Evolutionary conservation across 2,113 vertebrate genomes (phyloP).

Genomic region (Hirundichthys speculiger): DNA sequence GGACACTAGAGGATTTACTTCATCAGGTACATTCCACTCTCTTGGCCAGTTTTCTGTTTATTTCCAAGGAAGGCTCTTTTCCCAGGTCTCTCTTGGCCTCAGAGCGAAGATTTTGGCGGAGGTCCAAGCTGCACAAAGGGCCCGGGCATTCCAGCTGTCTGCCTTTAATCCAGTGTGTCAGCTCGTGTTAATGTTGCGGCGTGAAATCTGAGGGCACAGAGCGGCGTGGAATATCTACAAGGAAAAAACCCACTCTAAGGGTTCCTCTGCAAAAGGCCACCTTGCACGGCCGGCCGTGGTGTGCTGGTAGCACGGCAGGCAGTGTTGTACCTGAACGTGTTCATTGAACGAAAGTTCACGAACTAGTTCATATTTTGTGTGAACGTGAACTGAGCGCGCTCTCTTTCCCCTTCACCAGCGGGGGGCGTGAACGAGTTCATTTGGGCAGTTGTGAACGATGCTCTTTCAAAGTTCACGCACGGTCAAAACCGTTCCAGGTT

Average conservation of each 20-base stretch:
- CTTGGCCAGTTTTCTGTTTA: constrained; percentile 74
- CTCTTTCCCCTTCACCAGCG: too few relatives aligned
- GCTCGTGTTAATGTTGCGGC: constrained; percentile 98
- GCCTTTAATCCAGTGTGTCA: constrained; percentile 99
- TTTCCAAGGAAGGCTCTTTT: constrained; percentile 89
- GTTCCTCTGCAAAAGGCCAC: constrained; percentile 89
- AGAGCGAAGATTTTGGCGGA: constrained; percentile 91
- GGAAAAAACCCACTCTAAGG: constrained; percentile 86
- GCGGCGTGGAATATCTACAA: constrained; percentile 92
- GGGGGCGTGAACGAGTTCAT: too few relatives aligned
- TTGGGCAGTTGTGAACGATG: too few relatives aligned
- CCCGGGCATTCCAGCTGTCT: constrained; percentile 98
- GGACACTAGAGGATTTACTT: constrained; percentile 49
- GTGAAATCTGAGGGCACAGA: constrained; percentile 97
- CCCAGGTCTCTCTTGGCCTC: constrained; percentile 97
- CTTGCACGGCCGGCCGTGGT: constrained; percentile 36
- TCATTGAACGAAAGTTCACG: too few relatives aligned
- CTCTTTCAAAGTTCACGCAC: too few relatives aligned
- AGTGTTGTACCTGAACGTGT: too few relatives aligned
- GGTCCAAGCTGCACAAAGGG: constrained; percentile 94
- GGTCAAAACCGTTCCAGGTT: too few relatives aligned
- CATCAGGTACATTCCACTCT: constrained; percentile 74
- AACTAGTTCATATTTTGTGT: too few relatives aligned
- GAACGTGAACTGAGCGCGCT: too few relatives aligned
- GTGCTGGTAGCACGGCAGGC: too few relatives aligned